Evolutionary conservation across 1,140 invertebrate genomes (phyloP).

Genomic region (Nebria ingens): DNA sequence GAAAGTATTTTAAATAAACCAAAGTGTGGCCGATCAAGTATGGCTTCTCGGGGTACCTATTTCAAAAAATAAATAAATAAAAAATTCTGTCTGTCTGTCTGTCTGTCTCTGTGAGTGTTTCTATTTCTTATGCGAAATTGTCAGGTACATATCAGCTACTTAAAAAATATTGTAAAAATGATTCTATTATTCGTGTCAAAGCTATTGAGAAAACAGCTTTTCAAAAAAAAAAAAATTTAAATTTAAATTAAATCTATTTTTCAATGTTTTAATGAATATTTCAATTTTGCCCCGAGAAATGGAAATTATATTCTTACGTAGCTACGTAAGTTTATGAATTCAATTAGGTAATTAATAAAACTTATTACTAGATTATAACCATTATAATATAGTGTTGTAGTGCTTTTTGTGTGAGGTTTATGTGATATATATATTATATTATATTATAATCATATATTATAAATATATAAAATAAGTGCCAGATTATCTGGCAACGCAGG

Average conservation of each 20-base stretch:
- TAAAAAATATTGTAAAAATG: background rate
- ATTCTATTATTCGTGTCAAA: no score
- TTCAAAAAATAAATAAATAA: background rate
- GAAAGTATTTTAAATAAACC: background rate
- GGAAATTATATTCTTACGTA: background rate
- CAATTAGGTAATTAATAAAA: slow-evolving; percentile 3
- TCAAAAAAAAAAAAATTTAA: no score
- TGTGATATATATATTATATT: slow-evolving; percentile 38
- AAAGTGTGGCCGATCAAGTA: background rate
- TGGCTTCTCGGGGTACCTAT: slow-evolving; percentile 5
- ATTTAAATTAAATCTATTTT: background rate
- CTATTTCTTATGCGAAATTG: slow-evolving; percentile 4
- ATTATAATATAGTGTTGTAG: slow-evolving; percentile 28
- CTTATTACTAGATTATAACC: slow-evolving; percentile 21
- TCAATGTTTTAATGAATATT: background rate
- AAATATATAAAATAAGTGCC: slow-evolving; percentile 5
- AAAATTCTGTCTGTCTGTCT: no score
- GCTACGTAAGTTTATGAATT: background rate
- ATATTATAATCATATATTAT: slow-evolving; percentile 15
- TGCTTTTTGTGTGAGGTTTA: slow-evolving; percentile 39
- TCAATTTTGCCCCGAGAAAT: background rate
- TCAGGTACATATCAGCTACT: background rate
- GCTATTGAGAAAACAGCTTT: background rate
- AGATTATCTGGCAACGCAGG: slow-evolving; percentile 4
- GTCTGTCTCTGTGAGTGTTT: slow-evolving; percentile 3